Conservation (phyloP, 2,888 invertebrate genomes). For the Archips xylosteana region DNA sequence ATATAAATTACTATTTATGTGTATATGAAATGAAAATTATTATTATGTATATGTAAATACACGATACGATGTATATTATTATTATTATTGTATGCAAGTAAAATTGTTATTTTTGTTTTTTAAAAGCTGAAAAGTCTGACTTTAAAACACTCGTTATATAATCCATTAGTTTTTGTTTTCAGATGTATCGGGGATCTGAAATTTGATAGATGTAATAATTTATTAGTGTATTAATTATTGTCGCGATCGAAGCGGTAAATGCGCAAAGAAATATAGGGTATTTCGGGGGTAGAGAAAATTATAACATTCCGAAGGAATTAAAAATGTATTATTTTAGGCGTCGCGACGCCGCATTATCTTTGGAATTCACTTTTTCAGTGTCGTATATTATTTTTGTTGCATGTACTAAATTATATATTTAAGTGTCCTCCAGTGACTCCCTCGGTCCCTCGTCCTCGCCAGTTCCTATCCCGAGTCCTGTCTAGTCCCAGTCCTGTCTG, state of each 20-base stretch:
- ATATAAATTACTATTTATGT: slow-evolving; percentile 80
- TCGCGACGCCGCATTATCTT: slow-evolving; percentile 55
- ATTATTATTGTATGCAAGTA: slow-evolving; percentile 70
- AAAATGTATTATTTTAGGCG: slow-evolving; percentile 63
- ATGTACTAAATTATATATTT: slow-evolving; percentile 50
- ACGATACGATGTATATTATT: slow-evolving; percentile 81
- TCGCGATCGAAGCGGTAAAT: slow-evolving; percentile 68
- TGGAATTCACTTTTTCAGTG: slow-evolving; percentile 41
- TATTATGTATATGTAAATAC: slow-evolving; percentile 85
- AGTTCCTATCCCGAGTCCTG: slow-evolving; percentile 76
- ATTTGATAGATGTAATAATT: slow-evolving; percentile 70
- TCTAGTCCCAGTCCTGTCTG: slow-evolving; percentile 81
- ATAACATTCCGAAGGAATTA: slow-evolving; percentile 79
- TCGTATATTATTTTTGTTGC: slow-evolving; percentile 51
- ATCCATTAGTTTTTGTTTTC: slow-evolving; percentile 64
- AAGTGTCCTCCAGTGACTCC: slow-evolving; percentile 39
- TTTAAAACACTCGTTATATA: slow-evolving; percentile 79
- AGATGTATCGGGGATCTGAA: slow-evolving; percentile 73
- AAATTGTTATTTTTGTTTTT: slow-evolving; percentile 81
- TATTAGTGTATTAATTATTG: slow-evolving; percentile 68
- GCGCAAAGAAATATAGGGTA: slow-evolving; percentile 64
- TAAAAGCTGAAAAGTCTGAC: slow-evolving; percentile 84
- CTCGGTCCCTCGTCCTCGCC: slow-evolving; percentile 28
- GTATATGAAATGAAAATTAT: slow-evolving; percentile 76
- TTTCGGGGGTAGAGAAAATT: slow-evolving; percentile 73